These are phyloP conservation scores for Drosophila parthenogenetica DNA, from an alignment of 2,888 invertebrate genomes.

Conservation along the genomic window DNA sequence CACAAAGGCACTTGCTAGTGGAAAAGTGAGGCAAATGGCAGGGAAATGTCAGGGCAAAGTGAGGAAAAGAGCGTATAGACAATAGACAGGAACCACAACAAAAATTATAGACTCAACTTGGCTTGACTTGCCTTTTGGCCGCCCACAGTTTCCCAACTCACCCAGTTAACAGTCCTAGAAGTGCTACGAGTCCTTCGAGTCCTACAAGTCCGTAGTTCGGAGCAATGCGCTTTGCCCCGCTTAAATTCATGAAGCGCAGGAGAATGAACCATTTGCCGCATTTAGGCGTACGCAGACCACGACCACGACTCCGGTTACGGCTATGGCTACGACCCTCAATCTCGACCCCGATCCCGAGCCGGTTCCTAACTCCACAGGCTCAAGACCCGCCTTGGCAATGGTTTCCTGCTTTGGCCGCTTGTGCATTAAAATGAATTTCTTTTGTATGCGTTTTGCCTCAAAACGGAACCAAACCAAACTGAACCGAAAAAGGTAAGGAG, in stretches of 20 bases:
- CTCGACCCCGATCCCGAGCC: slow-evolving; percentile 11
- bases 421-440: slow-evolving; percentile 77
- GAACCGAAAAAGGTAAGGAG: slow-evolving; percentile 3
- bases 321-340: slow-evolving; percentile 24
- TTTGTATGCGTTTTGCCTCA: slow-evolving; percentile 64
- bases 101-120: slow-evolving; percentile 78
- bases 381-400: slow-evolving; percentile 48
- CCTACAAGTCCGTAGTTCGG: not conserved
- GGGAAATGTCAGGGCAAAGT: slow-evolving; percentile 3
- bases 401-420: slow-evolving; percentile 61
- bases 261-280: slow-evolving; percentile 63
- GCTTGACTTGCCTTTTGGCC: slow-evolving; percentile 61
- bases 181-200: no score
- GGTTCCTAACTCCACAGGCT: slow-evolving; percentile 3
- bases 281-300: slow-evolving; percentile 75
- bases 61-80: slow-evolving; percentile 57
- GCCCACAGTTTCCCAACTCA: slow-evolving; percentile 52
- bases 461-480: slow-evolving; percentile 11
- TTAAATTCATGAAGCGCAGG: slow-evolving; percentile 61
- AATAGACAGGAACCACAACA: slow-evolving; percentile 80
- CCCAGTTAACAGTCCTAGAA: not conserved
- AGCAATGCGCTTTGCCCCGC: slow-evolving; percentile 69
- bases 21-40: not conserved
- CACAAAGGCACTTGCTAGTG: slow-evolving; percentile 7
- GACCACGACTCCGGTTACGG: slow-evolving; percentile 33